Evolutionary conservation across 2,797 vertebrate genomes (phyloP).

Genomic region (Phoeniculus purpureus): DNA sequence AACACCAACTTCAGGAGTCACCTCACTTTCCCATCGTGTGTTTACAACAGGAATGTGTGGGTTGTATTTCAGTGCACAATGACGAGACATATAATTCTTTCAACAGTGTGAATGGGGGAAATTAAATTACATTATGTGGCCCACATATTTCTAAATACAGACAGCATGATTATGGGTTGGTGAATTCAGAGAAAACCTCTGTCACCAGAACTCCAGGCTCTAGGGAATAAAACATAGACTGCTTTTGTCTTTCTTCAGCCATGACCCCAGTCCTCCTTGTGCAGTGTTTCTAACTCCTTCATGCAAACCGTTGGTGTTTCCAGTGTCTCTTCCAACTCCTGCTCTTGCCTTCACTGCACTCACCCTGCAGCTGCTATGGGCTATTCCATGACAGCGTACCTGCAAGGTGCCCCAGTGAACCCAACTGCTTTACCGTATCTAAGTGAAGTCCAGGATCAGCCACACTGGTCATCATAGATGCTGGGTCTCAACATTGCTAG

Average conservation of each 20-base stretch:
- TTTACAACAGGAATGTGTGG: neutral
- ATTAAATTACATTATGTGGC: neutral
- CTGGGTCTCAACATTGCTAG: neutral
- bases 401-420: neutral
- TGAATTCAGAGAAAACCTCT: neutral
- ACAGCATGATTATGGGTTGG: neutral
- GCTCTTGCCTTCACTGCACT: neutral
- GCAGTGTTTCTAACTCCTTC: neutral
- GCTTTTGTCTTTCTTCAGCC: neutral
- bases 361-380: neutral
- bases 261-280: neutral
- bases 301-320: accelerated
- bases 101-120: neutral
- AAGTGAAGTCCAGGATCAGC: neutral
- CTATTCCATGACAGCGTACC: neutral
- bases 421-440: accelerated
- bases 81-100: neutral
- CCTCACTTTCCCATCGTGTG: neutral
- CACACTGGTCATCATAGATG: neutral
- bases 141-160: neutral
- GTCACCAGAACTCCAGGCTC: neutral
- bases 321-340: neutral
- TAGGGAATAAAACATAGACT: neutral
- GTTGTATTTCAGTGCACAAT: neutral
- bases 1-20: neutral